phyloP scores from a whole-genome alignment of 1,140 invertebrate genomes.

The Sitobion miscanthi region DNA sequence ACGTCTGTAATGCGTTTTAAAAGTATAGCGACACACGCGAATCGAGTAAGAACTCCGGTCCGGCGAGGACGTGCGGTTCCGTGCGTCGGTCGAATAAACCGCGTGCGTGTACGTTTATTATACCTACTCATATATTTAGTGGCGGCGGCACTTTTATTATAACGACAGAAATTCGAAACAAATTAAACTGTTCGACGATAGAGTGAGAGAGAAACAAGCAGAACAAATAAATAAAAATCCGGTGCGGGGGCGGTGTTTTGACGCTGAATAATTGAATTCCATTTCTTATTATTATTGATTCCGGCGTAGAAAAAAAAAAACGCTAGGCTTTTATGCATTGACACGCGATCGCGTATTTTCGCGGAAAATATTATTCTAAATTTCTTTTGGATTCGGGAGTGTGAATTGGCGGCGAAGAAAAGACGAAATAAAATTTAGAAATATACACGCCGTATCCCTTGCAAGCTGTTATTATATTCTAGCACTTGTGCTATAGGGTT shows the following conservation, averaged over 20 bases:
- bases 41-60: background rate
- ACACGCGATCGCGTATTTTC: background rate
- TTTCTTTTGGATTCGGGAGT: too few species aligned
- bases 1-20: conserved; percentile 39
- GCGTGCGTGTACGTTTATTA: background rate
- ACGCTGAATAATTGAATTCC: conserved; percentile 41
- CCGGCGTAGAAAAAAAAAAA: background rate
- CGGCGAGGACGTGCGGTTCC: background rate
- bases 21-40: conserved; percentile 36
- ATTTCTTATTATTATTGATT: background rate
- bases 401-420: too few species aligned
- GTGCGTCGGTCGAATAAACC: conserved; percentile 38
- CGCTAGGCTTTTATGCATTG: background rate
- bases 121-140: too few species aligned
- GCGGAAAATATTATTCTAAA: background rate
- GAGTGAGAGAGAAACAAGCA: background rate
- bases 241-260: background rate
- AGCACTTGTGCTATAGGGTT: background rate
- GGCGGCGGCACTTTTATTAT: background rate
- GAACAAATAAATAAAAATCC: background rate
- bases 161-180: background rate
- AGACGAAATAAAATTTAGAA: background rate
- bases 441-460: background rate
- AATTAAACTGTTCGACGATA: background rate
- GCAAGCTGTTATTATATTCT: background rate